Evolutionary conservation across 2,888 invertebrate species (phyloP), one percentile per base, ranked within the genome.

Genomic region (Perizoma affinitatum): DNA sequence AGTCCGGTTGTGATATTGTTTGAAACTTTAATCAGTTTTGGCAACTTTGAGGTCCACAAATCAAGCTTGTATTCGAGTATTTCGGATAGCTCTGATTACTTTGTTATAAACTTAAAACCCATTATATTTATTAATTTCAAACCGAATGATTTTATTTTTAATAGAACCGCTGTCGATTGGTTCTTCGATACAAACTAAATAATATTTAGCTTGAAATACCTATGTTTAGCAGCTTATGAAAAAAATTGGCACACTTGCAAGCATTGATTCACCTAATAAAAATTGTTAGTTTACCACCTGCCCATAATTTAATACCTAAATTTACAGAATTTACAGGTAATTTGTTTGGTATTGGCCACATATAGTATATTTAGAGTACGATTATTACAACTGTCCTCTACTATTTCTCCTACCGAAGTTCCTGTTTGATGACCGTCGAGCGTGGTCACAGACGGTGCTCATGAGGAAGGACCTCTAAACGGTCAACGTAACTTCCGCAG

Each of bases 1-100:
- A 65, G 72, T 65, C 68, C 68, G 66, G 74, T 73, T 68, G 65
- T 69, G 73, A 74, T 75, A 72, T 78, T 77, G 69, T 73, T 76
- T 69, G 69, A 67, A 69, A 69, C 67, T 68, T 71, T 69, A 71
- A 74, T 78, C 70, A 70, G 70, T 68, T 68, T 69, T 64, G 61
- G 68, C 70, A 67, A 70, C 54, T 62, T 65, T 58, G 43, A 11
- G 51, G 49, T 63, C 46, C n/a, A 64, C 59, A 60, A 58, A 61
- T 60, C 47, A 44, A 53, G 51, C 52, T 58, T 67, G 43, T 49
- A 51, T 51, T 60, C 35, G 7, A 42, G 47, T 52, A 50, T 55
- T 55, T 54, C 46, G 48, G 46, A 43, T n/a, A 50, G 38, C 42
- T 54, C 36, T 52, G 34, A 34, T 44, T 41, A 35, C n/a, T 51